Evolutionary conservation across 2,113 vertebrate genomes (phyloP).

Genomic region (Neoarius graeffei): DNA sequence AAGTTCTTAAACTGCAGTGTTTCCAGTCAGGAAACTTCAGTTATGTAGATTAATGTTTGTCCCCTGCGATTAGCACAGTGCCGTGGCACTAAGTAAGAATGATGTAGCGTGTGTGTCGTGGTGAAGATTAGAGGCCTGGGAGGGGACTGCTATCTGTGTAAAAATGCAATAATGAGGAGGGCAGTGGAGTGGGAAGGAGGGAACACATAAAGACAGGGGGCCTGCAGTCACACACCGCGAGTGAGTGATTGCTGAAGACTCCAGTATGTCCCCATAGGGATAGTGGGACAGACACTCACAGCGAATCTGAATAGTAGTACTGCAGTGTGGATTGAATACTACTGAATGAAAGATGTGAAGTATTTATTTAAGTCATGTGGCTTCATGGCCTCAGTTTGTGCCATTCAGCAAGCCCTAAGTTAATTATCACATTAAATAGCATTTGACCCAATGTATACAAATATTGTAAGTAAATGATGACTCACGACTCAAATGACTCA

Average conservation of each 20-base stretch:
- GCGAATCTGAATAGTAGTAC: not conserved
- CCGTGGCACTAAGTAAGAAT: constrained; percentile 21
- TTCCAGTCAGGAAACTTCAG: constrained; percentile 33
- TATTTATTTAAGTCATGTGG: too few relatives aligned
- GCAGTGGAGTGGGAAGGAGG: constrained; percentile 55
- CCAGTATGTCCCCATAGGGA: constrained; percentile 52
- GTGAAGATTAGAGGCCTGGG: constrained; percentile 1
- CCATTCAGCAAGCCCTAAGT: too few relatives aligned
- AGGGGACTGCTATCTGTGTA: constrained; percentile 36
- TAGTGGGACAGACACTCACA: constrained; percentile 22
- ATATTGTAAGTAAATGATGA: not conserved
- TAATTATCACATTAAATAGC: not conserved
- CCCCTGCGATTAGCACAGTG: constrained; percentile 31
- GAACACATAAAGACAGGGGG: constrained; percentile 45
- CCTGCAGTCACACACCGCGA: constrained; percentile 59
- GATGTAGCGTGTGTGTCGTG: constrained; percentile 22
- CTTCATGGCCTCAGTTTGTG: too few relatives aligned
- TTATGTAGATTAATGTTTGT: constrained; percentile 42
- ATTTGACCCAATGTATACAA: not conserved
- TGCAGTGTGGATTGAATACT: not conserved
- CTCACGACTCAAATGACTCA: constrained; percentile 11
- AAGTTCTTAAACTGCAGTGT: constrained; percentile 21
- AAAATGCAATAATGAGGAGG: constrained; percentile 42
- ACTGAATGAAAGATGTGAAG: not conserved
- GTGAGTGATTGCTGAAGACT: constrained; percentile 67